phyloP scores from a whole-genome alignment of 2,888 invertebrate species.

The Chouioia cunea region DNA sequence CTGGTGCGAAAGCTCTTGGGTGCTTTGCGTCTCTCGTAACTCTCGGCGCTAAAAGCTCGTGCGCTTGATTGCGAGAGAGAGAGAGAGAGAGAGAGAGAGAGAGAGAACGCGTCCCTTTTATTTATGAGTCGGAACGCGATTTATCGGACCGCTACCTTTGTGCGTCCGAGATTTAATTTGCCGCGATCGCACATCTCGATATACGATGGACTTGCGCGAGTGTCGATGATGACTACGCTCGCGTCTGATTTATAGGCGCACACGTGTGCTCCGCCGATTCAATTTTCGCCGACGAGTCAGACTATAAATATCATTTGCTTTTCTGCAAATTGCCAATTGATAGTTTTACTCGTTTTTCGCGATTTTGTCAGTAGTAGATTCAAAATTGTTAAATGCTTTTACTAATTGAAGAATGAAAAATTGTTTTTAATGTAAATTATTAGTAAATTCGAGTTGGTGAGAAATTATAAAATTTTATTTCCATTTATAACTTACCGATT shows the following conservation, averaged over 20 bases:
- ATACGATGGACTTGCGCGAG: constrained; percentile 10
- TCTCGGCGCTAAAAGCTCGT: constrained; percentile 33
- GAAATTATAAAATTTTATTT: too few species aligned
- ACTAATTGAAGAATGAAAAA: too few species aligned
- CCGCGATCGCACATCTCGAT: constrained; percentile 6
- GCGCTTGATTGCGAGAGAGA: constrained; percentile 14
- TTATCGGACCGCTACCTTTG: constrained; percentile 28
- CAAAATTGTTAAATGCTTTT: too few species aligned
- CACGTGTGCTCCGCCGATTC: constrained; percentile 20
- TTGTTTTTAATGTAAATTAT: too few species aligned
- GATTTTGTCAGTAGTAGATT: too few species aligned
- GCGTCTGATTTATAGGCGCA: constrained; percentile 22
- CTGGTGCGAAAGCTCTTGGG: not conserved
- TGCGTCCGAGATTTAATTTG: constrained; percentile 32
- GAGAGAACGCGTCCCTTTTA: constrained; percentile 24
- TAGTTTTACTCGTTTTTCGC: too few species aligned
- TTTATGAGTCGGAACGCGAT: constrained; percentile 33
- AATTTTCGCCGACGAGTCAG: constrained; percentile 20
- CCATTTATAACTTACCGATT: too few species aligned
- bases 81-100: not conserved
- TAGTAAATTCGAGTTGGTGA: too few species aligned
- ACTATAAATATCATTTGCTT: constrained; percentile 22
- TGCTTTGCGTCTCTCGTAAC: not conserved
- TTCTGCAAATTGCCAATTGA: too few species aligned
- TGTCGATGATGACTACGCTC: constrained; percentile 28